These are phyloP conservation scores for Kuschelorhynchus macadamiae DNA, from an alignment of 2,888 invertebrate genomes.

Conservation along the genomic window DNA sequence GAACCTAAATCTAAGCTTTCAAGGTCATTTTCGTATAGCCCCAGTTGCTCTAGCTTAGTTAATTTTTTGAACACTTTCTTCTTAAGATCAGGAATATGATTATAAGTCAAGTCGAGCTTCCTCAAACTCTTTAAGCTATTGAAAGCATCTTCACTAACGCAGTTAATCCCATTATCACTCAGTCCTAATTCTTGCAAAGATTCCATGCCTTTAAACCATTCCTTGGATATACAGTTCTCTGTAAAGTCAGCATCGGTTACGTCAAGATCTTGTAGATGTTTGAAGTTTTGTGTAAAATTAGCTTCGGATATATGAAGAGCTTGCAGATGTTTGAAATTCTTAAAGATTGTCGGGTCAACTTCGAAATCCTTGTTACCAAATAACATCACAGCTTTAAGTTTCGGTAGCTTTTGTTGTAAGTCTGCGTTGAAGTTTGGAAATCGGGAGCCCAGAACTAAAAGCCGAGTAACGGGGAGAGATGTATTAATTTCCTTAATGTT, in stretches of 20 bases:
- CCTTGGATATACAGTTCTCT: conserved; percentile 35
- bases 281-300: conserved; percentile 39
- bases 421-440: conserved; percentile 28
- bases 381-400: conserved; percentile 19
- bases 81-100: conserved; percentile 30
- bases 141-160: conserved; percentile 41
- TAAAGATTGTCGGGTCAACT: conserved; percentile 22
- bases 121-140: conserved; percentile 19
- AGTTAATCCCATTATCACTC: conserved; percentile 28
- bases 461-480: conserved; percentile 11
- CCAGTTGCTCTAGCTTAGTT: conserved; percentile 38
- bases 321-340: conserved; percentile 28
- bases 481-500: conserved; percentile 30
- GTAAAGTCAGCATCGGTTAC: conserved; percentile 41
- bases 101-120: conserved; percentile 40
- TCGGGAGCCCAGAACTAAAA: conserved; percentile 25
- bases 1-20: conserved; percentile 17
- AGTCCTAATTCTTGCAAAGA: conserved; percentile 24
- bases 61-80: conserved; percentile 35
- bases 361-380: conserved; percentile 31
- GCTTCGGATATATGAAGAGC: conserved; percentile 34
- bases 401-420: conserved; percentile 28
- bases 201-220: conserved; percentile 39
- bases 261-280: conserved; percentile 11
- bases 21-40: conserved; percentile 35